Conservation (phyloP, 2,888 invertebrate genomes). For the Aporophyla nigra region DNA sequence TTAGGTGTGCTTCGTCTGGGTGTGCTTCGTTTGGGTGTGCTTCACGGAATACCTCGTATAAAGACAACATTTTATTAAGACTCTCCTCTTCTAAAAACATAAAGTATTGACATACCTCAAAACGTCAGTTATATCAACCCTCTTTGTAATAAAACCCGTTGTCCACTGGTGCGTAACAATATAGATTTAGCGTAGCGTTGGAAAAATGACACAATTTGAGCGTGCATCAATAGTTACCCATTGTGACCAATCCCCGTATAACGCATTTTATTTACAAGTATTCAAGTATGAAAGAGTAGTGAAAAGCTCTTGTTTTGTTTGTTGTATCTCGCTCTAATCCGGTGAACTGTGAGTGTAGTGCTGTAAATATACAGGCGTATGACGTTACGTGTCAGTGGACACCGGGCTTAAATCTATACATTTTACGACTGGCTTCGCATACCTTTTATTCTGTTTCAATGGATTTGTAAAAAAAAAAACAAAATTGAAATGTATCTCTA, state of each 20-base stretch:
- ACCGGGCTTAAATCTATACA: slow-evolving; percentile 39
- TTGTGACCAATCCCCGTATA: slow-evolving; percentile 34
- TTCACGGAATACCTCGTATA: no score
- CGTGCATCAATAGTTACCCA: slow-evolving; percentile 33
- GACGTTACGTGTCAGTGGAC: slow-evolving; percentile 46
- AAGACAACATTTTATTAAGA: background rate
- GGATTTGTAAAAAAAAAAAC: background rate
- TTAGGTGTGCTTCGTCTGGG: no score
- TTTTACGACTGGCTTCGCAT: slow-evolving; percentile 25
- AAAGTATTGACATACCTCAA: slow-evolving; percentile 19
- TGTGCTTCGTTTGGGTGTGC: no score
- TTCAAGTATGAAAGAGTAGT: slow-evolving; percentile 15
- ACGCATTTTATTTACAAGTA: slow-evolving; percentile 36
- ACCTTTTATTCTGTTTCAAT: slow-evolving; percentile 32
- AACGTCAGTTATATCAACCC: slow-evolving; percentile 35
- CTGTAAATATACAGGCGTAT: slow-evolving; percentile 29
- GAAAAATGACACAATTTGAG: slow-evolving; percentile 39
- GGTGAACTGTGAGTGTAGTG: slow-evolving; percentile 21
- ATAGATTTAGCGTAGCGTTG: slow-evolving; percentile 14
- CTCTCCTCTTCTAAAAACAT: background rate
- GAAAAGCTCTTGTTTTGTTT: slow-evolving; percentile 14
- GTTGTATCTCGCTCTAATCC: slow-evolving; percentile 31
- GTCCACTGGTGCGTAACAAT: slow-evolving; percentile 28
- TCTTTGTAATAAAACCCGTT: slow-evolving; percentile 8
- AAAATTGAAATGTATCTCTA: background rate